Base-by-base conservation (phyloP, 2,113 vertebrate species). In the Eublepharis macularius region DNA sequence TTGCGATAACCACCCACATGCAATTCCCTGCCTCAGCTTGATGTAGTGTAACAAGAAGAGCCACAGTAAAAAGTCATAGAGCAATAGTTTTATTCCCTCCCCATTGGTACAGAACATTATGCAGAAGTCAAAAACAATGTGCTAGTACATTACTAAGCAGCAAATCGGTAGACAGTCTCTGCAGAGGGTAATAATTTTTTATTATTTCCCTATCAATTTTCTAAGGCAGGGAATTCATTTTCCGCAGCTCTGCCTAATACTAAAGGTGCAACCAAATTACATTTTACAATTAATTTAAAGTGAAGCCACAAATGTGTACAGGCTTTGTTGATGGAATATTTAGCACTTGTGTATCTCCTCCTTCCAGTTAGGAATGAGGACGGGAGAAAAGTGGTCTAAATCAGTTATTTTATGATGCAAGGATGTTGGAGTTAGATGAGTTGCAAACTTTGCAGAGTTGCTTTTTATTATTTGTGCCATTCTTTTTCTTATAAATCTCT, bases 231-330 rank as follows among this genome's bases (percentile, higher is more conserved):
- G 73, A 76, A 82, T 78, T 84, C 63, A 70, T 74, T 92, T 91
- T 82, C 76, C 4, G 16, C 43, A 88, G 90, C 76, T 82, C 85
- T 88, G 65, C n/a, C 29, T 90, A 89, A 41, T 68, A 85, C 86
- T 86, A 87, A 92, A 92, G 83, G 89, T 92, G 90, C 91, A 94
- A 93, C n/a, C 82, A 87, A 92, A 90, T 87, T 90, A 8, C 82
- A 81, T 88, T 95, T 92, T 92, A n/a, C 86, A 82, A 16, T 79
- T 87, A 92, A 63, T 91, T n/a, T 84, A 87, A 73, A 16, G 6
- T 75, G 36, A 82, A 26, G 54, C 41, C 41, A 65, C 88, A 93
- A 83, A 93, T 91, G 75, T 92, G 47, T 84, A 76, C 78, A 1
- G 29, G 41, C 76, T 54, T 57, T 63, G 60, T 68, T 75, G 13